Percentiles rank a stretch among this genome's conserved stretches.
These are phyloP conservation scores for Mustela nigripes DNA, from an alignment of 2,113 vertebrate genomes.

Conservation along the genomic window DNA sequence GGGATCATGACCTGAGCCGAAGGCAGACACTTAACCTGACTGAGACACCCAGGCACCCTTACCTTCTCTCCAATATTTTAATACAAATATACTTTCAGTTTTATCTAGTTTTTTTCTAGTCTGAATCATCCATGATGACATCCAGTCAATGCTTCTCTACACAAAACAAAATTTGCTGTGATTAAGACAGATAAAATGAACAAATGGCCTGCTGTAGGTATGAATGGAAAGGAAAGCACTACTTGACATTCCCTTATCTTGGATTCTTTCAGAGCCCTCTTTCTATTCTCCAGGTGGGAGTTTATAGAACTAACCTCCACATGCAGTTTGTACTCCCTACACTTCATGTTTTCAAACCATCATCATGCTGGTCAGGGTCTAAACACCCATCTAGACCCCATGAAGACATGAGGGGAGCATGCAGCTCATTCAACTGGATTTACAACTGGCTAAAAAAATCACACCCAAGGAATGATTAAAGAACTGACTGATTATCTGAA, in stretches of 20 bases:
- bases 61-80: background rate
- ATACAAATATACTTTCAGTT: constrained; percentile 17
- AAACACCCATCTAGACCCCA: background rate
- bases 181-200: background rate
- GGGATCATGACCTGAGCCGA: too few relatives aligned
- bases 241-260: background rate
- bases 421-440: background rate
- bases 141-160: background rate
- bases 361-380: background rate
- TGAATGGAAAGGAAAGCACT: background rate
- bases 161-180: background rate
- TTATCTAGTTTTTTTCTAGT: background rate
- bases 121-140: background rate
- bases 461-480: background rate
- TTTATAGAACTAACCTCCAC: background rate
- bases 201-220: background rate
- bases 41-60: background rate
- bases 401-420: background rate
- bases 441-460: background rate
- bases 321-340: background rate
- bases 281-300: background rate
- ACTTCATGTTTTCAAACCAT: background rate
- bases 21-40: too few relatives aligned
- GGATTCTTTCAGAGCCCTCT: background rate
- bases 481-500: background rate